Percentiles rank a stretch among this genome's conserved stretches.
Conservation (phyloP, 2,113 vertebrate species). For the Osmerus eperlanus region DNA sequence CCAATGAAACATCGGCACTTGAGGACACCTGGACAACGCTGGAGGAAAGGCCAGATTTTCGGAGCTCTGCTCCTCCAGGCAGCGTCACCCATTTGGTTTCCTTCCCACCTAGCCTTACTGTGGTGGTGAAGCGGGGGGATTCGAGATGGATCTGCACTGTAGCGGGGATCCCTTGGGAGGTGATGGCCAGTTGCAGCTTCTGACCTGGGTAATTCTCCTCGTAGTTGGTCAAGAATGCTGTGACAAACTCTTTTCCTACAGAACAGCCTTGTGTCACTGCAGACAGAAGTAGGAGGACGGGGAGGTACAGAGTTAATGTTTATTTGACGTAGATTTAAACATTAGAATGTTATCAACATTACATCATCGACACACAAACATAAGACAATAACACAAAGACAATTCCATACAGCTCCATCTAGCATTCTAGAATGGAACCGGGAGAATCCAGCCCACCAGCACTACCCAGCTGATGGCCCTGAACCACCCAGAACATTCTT, state of each 20-base stretch:
- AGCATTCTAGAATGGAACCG: no score
- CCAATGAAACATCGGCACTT: constrained; percentile 35
- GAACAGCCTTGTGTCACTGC: constrained; percentile 37
- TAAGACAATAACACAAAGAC: no score
- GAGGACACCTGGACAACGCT: constrained; percentile 38
- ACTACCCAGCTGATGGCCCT: no score
- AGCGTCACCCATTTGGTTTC: constrained; percentile 27
- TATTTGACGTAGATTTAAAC: no score
- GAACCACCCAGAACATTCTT: no score
- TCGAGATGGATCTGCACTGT: constrained; percentile 32
- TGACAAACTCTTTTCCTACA: constrained; percentile 47
- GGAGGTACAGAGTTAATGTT: no score
- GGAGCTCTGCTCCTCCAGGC: no score
- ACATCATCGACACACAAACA: no score
- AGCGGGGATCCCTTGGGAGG: constrained; percentile 27
- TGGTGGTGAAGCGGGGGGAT: constrained; percentile 10
- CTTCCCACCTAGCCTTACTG: constrained; percentile 5
- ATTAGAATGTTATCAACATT: no score
- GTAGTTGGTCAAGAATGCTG: constrained; percentile 42
- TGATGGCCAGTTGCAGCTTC: constrained; percentile 32
- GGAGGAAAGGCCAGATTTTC: constrained; percentile 26
- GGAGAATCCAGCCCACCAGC: no score
- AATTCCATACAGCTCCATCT: no score
- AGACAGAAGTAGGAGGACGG: constrained; percentile 1
- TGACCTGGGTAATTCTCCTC: no score